Evolutionary conservation across 2,888 invertebrate genomes (phyloP).

Genomic region (Eristalis pertinax): DNA sequence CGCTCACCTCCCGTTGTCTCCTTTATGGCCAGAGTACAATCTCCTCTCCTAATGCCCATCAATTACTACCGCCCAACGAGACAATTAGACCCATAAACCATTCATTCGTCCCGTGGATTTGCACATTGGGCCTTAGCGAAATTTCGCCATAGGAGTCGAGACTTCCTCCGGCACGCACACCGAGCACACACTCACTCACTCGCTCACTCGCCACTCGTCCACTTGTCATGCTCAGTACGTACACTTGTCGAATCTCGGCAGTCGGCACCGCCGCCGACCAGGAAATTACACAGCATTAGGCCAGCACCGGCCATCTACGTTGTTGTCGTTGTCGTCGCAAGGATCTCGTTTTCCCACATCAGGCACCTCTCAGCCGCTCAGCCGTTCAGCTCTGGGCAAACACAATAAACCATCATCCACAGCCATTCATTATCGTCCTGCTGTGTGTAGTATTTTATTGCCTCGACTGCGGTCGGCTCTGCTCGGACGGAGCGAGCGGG

Average conservation of each 20-base stretch:
- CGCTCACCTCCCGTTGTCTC: not conserved
- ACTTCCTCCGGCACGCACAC: slow-evolving; percentile 61
- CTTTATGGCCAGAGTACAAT: slow-evolving; percentile 29
- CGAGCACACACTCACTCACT: not conserved
- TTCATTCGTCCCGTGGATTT: slow-evolving; percentile 68
- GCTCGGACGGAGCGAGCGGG: slow-evolving; percentile 29
- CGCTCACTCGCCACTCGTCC: slow-evolving; percentile 47
- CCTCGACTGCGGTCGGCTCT: slow-evolving; percentile 32
- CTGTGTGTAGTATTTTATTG: slow-evolving; percentile 66
- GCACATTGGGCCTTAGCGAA: slow-evolving; percentile 66
- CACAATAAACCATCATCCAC: slow-evolving; percentile 72
- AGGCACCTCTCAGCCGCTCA: slow-evolving; percentile 16
- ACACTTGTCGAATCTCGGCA: slow-evolving; percentile 70
- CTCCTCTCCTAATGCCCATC: slow-evolving; percentile 69
- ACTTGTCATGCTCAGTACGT: slow-evolving; percentile 62
- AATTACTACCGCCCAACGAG: slow-evolving; percentile 72
- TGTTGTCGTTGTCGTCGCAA: slow-evolving; percentile 30
- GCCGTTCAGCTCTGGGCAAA: slow-evolving; percentile 32
- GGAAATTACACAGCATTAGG: slow-evolving; percentile 67
- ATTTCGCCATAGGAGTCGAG: slow-evolving; percentile 66
- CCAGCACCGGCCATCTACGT: slow-evolving; percentile 40
- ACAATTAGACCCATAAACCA: slow-evolving; percentile 72
- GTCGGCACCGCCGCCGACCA: slow-evolving; percentile 33
- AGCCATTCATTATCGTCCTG: slow-evolving; percentile 70
- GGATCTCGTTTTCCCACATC: slow-evolving; percentile 70